These are phyloP conservation scores for Rallus limicola DNA, from an alignment of 2,113 vertebrate genomes.

Conservation along the genomic window DNA sequence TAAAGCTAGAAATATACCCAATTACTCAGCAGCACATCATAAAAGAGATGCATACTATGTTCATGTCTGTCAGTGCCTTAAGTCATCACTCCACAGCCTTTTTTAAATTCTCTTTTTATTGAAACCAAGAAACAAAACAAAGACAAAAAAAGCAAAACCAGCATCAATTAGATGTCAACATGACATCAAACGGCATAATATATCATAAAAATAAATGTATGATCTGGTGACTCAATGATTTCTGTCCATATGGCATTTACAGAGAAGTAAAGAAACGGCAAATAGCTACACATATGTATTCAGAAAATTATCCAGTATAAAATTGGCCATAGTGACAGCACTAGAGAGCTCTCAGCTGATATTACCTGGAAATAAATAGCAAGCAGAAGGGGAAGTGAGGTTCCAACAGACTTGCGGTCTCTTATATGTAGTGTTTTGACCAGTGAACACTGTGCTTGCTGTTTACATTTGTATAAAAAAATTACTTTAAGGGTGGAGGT, in stretches of 20 bases:
- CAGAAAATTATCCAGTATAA: slow-evolving; percentile 24
- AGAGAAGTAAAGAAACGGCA: slow-evolving; percentile 60
- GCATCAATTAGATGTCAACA: slow-evolving; percentile 73
- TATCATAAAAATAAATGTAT: slow-evolving; percentile 72
- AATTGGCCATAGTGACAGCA: slow-evolving; percentile 35
- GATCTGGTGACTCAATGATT: slow-evolving; percentile 70
- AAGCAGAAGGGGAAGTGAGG: background rate
- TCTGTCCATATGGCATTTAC: slow-evolving; percentile 67
- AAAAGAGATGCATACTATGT: slow-evolving; percentile 72
- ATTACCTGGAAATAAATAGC: background rate
- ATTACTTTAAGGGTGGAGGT: background rate
- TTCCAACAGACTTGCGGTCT: background rate
- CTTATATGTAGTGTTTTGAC: background rate
- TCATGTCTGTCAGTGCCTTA: slow-evolving; percentile 73
- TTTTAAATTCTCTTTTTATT: slow-evolving; percentile 72
- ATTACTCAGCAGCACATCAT: slow-evolving; percentile 75
- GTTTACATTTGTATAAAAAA: background rate
- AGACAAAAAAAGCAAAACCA: slow-evolving; percentile 66
- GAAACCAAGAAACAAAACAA: slow-evolving; percentile 75
- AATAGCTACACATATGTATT: slow-evolving; percentile 31
- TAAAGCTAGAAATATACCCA: slow-evolving; percentile 71
- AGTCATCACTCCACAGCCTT: slow-evolving; percentile 71
- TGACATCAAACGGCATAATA: slow-evolving; percentile 77
- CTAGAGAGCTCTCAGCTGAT: background rate
- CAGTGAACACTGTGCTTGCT: background rate